Percentiles rank a stretch among this genome's conserved stretches.
Conservation (phyloP, 2,113 vertebrate genomes). For the Turnix velox region DNA sequence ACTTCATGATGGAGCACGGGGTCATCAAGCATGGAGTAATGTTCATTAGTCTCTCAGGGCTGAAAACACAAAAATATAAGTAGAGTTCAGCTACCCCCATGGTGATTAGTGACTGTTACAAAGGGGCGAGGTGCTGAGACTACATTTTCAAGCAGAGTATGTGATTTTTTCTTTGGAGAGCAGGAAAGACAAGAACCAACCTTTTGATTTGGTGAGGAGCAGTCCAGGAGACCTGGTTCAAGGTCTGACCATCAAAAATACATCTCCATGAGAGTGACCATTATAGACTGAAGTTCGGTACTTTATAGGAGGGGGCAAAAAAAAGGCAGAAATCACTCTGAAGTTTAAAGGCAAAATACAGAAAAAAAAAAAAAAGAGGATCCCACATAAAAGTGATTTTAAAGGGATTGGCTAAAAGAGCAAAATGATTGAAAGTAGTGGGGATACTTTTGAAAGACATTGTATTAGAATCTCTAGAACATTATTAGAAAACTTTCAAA, state of each 20-base stretch:
- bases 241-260: not conserved
- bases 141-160: not conserved
- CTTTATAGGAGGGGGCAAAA: not conserved
- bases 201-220: conserved; percentile 9
- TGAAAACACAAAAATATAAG: not conserved
- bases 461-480: not conserved
- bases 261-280: not conserved
- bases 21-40: not conserved
- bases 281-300: not conserved
- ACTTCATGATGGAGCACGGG: rapidly evolving
- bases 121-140: not conserved
- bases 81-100: not conserved
- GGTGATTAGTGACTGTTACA: not conserved
- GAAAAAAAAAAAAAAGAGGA: not conserved
- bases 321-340: not conserved
- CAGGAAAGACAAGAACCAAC: not conserved
- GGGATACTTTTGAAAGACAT: conserved; percentile 1
- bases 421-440: not conserved
- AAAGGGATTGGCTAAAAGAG: not conserved
- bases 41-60: not conserved
- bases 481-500: not conserved
- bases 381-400: conserved; percentile 6
- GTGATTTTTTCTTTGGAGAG: not conserved
- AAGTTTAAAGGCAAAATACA: not conserved
- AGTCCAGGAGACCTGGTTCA: not conserved